Conservation (phyloP, 2,113 vertebrate genomes). For the Petromus typicus region DNA sequence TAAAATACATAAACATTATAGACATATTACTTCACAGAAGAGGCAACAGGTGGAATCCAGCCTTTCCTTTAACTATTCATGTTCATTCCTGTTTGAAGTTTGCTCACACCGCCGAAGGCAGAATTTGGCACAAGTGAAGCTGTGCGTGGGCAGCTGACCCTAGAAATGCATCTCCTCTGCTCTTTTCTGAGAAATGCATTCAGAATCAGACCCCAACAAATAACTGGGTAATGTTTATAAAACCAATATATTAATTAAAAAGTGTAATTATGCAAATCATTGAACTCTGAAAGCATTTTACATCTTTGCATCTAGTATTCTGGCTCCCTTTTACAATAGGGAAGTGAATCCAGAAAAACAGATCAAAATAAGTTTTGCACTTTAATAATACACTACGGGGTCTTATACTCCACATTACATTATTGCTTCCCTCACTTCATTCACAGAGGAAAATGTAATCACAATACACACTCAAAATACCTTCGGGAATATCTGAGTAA, state of each 20-base stretch:
- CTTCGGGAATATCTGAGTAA: background rate
- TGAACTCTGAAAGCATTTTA: constrained; percentile 14
- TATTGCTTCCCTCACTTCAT: background rate
- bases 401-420: background rate
- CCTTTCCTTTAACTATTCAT: constrained; percentile 78
- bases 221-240: constrained; percentile 38
- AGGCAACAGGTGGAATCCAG: constrained; percentile 73
- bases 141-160: background rate
- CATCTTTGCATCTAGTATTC: constrained; percentile 5
- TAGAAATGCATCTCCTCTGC: constrained; percentile 26
- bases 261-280: background rate
- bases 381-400: background rate
- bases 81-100: constrained; percentile 79
- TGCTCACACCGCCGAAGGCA: constrained; percentile 64
- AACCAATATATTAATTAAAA: background rate
- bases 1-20: constrained; percentile 79
- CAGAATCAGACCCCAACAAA: background rate
- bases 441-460: background rate
- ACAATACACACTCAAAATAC: background rate
- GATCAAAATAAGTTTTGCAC: background rate
- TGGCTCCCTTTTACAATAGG: background rate
- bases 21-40: constrained; percentile 76
- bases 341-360: background rate
- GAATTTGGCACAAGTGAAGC: constrained; percentile 52
- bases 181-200: constrained; percentile 34